A percentile compares a stretch with the other conserved stretches of the same genome.
Conservation (phyloP, 2,888 invertebrate genomes). For the Hypercompe scribonia region DNA sequence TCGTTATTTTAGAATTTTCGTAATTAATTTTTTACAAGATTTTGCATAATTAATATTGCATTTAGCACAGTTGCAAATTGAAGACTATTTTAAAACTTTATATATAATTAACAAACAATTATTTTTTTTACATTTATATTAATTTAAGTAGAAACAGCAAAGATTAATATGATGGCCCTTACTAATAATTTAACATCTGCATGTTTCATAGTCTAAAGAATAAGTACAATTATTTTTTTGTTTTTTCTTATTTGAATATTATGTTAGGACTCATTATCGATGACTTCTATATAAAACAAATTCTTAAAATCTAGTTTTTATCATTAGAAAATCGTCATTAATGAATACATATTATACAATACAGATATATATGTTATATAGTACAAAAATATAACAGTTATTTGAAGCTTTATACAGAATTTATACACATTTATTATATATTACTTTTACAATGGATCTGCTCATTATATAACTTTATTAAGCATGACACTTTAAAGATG, state of each 20-base stretch:
- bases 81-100: neutral
- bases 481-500: neutral
- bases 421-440: slow-evolving; percentile 3
- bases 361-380: neutral
- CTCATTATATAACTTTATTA: neutral
- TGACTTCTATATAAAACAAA: neutral
- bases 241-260: neutral
- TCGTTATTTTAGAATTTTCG: neutral
- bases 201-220: neutral
- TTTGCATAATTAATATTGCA: neutral
- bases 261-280: neutral
- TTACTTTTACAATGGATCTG: neutral
- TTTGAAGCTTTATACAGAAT: slow-evolving; percentile 9
- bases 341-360: neutral
- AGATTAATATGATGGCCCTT: neutral
- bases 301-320: neutral
- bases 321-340: neutral
- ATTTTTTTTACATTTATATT: neutral
- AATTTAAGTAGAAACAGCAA: neutral
- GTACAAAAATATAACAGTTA: slow-evolving; percentile 11
- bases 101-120: neutral
- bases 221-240: neutral
- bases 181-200: neutral
- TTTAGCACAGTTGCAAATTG: neutral
- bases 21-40: neutral